Base-by-base conservation (phyloP, 1,140 invertebrate genomes). In the Apolygus lucorum region DNA sequence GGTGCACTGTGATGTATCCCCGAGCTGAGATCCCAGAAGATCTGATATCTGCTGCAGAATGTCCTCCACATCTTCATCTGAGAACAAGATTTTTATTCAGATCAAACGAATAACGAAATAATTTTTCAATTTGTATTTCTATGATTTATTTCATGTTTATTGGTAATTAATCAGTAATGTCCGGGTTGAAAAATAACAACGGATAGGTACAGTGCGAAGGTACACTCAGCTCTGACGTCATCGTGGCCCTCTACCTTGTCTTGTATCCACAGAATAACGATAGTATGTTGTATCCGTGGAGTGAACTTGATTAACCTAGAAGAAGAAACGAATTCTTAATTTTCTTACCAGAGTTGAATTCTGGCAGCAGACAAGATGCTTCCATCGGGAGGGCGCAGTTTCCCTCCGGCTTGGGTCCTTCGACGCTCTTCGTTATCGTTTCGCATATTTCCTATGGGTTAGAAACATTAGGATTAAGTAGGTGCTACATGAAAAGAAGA, bases 1-100 rank as follows among this genome's bases (percentile, higher is more conserved):
- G 42, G 68, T 42, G 52, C 28, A 63, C 21, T 64, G 11, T 14
- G 69, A 70, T 29, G 42, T 70, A 2, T 59, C 69, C 22, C 24
- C 34, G 17, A 34, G 42, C 21, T 59, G 64, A n/a, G 65, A 24
- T 11, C 63, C 65, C 27, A 70, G 52, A 24, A 70, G 42, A 21
- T 67, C 69, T 13, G 69, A 70, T 26, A 70, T 70, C 26, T 70
- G 59, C 29, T 70, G 62, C 2, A 70, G 27, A 28, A 70, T 67
- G 22, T 63, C 69, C 26, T 70, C 69, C 1, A 70, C 69, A 59
- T 67, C 64, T 17, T 52, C 52, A 52, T 59, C 42, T 68, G 28
- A 54, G n/a, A 68, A 52, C 22, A n/a, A 28, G 34, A 66, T 27
- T 27, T 25, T 8, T 17, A 26, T 17, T 14, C 17, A 11, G 54